Percentiles rank a stretch among this genome's conserved stretches.
Conservation (phyloP, 2,113 vertebrate species). For the Podarcis muralis region DNA sequence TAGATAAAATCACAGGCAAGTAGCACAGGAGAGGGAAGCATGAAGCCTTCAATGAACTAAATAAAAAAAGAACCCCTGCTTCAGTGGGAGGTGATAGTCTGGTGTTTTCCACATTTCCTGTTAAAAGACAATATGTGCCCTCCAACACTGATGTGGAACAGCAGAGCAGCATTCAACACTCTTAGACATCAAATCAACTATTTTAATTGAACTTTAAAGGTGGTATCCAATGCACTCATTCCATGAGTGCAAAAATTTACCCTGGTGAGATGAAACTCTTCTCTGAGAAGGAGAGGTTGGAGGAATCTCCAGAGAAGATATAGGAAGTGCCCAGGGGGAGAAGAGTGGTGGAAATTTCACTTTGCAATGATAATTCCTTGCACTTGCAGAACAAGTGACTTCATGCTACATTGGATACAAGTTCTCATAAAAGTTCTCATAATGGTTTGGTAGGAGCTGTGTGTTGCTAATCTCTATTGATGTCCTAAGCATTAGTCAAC, state of each 20-base stretch:
- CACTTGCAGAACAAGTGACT: too few relatives aligned
- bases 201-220: too few relatives aligned
- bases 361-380: too few relatives aligned
- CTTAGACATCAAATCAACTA: neutral
- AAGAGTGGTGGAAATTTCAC: too few relatives aligned
- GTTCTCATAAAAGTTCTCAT: neutral
- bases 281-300: too few relatives aligned
- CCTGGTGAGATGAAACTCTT: too few relatives aligned
- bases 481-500: neutral
- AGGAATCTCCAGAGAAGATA: too few relatives aligned
- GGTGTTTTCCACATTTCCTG: neutral
- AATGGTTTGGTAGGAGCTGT: neutral
- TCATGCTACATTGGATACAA: too few relatives aligned
- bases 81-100: neutral
- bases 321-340: too few relatives aligned
- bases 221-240: too few relatives aligned
- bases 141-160: neutral
- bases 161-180: neutral
- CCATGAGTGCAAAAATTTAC: too few relatives aligned
- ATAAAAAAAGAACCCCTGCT: neutral
- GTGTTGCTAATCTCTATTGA: neutral
- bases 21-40: neutral
- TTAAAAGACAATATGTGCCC: neutral
- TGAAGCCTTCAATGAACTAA: neutral
- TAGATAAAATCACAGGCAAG: neutral